phyloP scores from a whole-genome alignment of 2,113 vertebrate species.

The Ictalurus punctatus region DNA sequence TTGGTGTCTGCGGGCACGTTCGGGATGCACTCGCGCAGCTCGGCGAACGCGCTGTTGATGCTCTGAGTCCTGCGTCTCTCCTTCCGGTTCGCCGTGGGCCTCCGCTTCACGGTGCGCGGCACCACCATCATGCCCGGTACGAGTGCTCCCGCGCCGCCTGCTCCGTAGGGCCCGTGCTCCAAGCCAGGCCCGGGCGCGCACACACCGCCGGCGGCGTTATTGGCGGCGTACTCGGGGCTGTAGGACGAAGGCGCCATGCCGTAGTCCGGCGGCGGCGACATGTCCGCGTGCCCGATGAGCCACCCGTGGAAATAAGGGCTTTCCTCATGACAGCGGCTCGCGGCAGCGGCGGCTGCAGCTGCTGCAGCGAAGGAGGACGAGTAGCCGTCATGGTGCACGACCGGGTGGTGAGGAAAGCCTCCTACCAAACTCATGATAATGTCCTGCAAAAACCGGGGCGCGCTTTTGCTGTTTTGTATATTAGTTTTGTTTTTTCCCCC shows the following conservation, averaged over 20 bases:
- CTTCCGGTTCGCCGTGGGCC: conserved; percentile 96
- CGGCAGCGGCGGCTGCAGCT: conserved; percentile 84
- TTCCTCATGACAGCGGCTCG: conserved; percentile 91
- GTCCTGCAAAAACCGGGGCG: conserved; percentile 5
- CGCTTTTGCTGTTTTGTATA: neutral
- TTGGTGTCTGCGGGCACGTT: conserved; percentile 98
- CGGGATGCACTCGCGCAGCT: conserved; percentile 94
- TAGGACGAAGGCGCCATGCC: conserved; percentile 89
- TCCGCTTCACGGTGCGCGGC: conserved; percentile 85
- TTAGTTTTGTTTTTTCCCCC: neutral
- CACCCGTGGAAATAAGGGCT: conserved; percentile 96
- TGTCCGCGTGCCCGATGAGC: conserved; percentile 93
- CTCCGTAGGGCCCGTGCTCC: conserved; percentile 88
- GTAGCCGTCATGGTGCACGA: conserved; percentile 96
- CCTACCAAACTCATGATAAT: conserved; percentile 89
- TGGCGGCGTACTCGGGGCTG: conserved; percentile 92
- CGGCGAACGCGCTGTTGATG: conserved; percentile 98
- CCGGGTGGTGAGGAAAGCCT: conserved; percentile 93
- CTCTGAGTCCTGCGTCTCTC: conserved; percentile 97
- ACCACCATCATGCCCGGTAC: conserved; percentile 74
- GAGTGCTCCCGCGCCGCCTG: conserved; percentile 78
- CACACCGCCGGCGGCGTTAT: conserved; percentile 64
- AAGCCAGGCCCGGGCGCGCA: conserved; percentile 63
- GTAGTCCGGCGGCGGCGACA: conserved; percentile 95
- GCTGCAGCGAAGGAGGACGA: conserved; percentile 86